Percentiles rank a stretch among this genome's conserved stretches.
These are phyloP conservation scores for Pseudoatta argentina DNA, from an alignment of 1,140 invertebrate genomes.

Conservation along the genomic window DNA sequence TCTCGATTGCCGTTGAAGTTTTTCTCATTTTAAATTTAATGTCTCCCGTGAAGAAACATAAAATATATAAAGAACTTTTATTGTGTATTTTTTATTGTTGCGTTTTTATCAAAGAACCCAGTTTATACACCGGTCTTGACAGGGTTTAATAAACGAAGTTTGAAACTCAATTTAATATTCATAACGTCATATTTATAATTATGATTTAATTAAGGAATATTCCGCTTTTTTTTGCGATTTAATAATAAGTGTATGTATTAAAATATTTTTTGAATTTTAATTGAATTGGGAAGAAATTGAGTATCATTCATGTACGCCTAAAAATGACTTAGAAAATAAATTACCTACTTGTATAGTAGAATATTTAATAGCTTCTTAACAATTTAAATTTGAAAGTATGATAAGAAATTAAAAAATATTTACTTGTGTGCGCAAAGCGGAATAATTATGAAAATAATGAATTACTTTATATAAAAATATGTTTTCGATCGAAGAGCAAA, in stretches of 20 bases:
- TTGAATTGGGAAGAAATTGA: background rate
- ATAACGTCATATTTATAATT: background rate
- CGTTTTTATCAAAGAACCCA: background rate
- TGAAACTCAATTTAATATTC: background rate
- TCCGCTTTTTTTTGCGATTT: background rate
- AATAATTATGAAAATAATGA: background rate
- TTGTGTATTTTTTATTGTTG: background rate
- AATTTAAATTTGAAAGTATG: background rate
- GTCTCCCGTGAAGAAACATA: background rate
- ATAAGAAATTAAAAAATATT: background rate
- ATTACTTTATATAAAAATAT: background rate
- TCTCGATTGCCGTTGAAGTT: constrained; percentile 48
- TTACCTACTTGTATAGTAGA: background rate
- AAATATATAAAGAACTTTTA: background rate
- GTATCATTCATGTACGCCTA: background rate
- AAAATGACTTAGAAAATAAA: background rate
- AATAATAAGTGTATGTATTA: background rate
- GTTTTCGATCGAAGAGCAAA: background rate
- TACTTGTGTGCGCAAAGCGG: background rate
- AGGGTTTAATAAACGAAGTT: background rate
- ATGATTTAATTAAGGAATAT: background rate
- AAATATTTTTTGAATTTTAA: background rate
- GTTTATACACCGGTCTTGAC: background rate
- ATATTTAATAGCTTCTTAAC: background rate
- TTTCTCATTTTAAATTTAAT: constrained; percentile 14